These are phyloP conservation scores for Rhinopomastus cyanomelas DNA, from an alignment of 2,113 vertebrate genomes.

Conservation along the genomic window DNA sequence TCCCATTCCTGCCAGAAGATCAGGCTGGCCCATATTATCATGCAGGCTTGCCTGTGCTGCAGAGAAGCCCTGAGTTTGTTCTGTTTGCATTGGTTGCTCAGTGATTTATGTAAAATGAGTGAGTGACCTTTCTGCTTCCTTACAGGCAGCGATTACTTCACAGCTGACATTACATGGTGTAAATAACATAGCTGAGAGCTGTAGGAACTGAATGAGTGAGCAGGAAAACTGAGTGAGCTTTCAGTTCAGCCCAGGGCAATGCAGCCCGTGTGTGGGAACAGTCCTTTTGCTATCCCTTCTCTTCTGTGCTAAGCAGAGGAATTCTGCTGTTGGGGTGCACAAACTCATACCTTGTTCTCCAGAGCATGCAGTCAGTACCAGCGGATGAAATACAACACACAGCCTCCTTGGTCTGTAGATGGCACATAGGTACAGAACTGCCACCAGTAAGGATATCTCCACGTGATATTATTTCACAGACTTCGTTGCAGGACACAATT, in stretches of 20 bases:
- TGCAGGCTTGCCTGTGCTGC: not conserved
- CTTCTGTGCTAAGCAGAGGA: not conserved
- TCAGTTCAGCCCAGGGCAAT: not conserved
- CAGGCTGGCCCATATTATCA: not conserved
- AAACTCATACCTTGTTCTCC: not conserved
- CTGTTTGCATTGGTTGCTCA: not conserved
- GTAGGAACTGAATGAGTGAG: not conserved
- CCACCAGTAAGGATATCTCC: not conserved
- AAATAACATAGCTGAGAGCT: conserved; percentile 8
- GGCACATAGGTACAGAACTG: not conserved
- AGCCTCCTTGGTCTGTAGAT: not conserved
- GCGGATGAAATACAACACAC: not conserved
- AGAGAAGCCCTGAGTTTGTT: not conserved
- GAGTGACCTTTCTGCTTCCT: not conserved
- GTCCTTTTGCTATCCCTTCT: not conserved
- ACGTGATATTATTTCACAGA: not conserved
- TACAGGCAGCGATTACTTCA: not conserved
- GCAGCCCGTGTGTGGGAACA: not conserved
- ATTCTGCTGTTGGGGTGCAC: not conserved
- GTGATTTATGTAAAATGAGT: not conserved
- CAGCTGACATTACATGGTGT: not conserved
- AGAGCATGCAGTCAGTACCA: not conserved
- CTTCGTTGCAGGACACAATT: not conserved
- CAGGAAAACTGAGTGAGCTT: not conserved
- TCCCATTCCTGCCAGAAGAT: not conserved